Percentiles rank a stretch among this genome's conserved stretches.
These are phyloP conservation scores for Pelodiscus sinensis DNA, from an alignment of 2,113 vertebrate species.

Conservation along the genomic window DNA sequence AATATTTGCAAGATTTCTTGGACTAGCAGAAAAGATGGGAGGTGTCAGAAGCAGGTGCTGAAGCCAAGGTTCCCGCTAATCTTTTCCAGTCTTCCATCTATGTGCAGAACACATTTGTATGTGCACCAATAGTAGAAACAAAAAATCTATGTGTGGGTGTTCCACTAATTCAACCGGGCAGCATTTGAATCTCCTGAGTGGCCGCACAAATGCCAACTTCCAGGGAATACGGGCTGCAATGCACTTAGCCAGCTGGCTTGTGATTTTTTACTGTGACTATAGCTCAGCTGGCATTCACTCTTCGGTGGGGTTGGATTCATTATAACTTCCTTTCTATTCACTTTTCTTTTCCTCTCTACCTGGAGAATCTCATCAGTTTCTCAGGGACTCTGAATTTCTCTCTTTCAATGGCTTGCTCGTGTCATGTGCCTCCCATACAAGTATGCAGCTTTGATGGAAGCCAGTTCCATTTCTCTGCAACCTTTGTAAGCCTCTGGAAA, in stretches of 20 bases:
- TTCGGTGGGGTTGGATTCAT: not conserved
- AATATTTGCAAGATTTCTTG: not conserved
- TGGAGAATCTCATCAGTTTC: not conserved
- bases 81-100: no score
- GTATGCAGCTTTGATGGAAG: not conserved
- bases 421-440: not conserved
- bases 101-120: no score
- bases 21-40: not conserved
- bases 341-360: not conserved
- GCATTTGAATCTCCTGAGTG: no score
- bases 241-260: accelerated
- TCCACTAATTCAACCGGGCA: no score
- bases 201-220: no score
- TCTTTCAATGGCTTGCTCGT: not conserved
- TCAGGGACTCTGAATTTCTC: not conserved
- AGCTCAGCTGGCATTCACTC: not conserved
- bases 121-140: no score
- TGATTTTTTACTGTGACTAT: not conserved
- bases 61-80: accelerated
- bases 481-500: not conserved
- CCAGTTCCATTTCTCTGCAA: not conserved
- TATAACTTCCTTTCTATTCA: not conserved
- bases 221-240: not conserved
- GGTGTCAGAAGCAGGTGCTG: accelerated
- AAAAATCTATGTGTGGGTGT: no score